Base-by-base conservation (phyloP, 2,113 vertebrate species). In the Pedionomus torquatus region DNA sequence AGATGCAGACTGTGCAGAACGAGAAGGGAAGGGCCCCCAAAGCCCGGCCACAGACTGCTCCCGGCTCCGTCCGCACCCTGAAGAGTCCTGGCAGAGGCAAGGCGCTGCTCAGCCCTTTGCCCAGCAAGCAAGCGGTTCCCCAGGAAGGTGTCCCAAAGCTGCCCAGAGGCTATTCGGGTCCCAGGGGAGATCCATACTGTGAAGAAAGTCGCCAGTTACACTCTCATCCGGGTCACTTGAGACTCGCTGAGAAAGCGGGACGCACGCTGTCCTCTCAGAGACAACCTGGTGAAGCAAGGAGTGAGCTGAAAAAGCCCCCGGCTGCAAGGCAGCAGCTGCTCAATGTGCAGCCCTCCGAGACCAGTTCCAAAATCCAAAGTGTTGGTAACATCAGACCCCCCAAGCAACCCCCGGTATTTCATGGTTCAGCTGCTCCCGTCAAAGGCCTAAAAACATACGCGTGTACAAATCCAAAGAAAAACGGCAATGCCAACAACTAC, bases 1-100 rank as follows among this genome's bases (percentile, higher is more conserved):
- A 99, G 66, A 92, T 98, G 79, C 98, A 99, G 97, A 99, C 98
- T 0, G 60, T 98, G 7, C 98, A 99, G 89, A 96, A 97, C 1
- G 99, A 99, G 87, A 98, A 80, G 20, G 98, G 94, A 33, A 98
- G 88, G 58, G 92, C 66, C 4, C n/a, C 75, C 95, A 98, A 97
- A 68, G 96, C 82, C 12, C 94, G 97, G 64, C 95, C 98, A 3
- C 90, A 97, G 15, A 91, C 97, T 1, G 96, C 97, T 11, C 91
- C 98, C 0, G 28, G 93, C 9, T 7, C 89, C 6, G 2, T 31
- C 11, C 94, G 94, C 9, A 18, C 88, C 35, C 96, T 97, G 35
- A 98, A 96, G 54, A 98, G 96, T 89, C 98, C 98, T 1, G 97
- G 97, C 10, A 97, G 95, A 90, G 90, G 90, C 70, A 98, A 94